Percentiles rank a stretch among this genome's conserved stretches.
Conservation (phyloP, 1,140 invertebrate genomes). For the Brevipalpus yothersi region DNA sequence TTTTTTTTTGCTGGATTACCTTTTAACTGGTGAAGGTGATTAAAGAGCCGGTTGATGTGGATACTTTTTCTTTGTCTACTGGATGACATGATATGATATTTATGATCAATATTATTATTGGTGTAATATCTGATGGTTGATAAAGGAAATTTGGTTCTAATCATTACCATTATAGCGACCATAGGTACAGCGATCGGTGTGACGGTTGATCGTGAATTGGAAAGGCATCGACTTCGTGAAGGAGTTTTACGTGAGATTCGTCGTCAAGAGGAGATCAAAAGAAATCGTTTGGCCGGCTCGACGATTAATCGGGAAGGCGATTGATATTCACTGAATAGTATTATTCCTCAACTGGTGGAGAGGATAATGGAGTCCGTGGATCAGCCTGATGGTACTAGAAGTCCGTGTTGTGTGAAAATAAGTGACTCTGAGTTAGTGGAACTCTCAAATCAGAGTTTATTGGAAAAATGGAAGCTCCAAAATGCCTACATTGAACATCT, state of each 20-base stretch:
- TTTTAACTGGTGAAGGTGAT: too few species aligned
- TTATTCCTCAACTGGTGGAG: not conserved
- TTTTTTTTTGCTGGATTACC: too few species aligned
- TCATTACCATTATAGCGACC: not conserved
- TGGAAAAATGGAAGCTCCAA: conserved; percentile 26
- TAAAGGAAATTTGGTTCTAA: not conserved
- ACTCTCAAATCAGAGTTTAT: conserved; percentile 26
- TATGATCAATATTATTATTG: not conserved
- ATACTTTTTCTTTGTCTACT: too few species aligned
- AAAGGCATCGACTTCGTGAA: not conserved
- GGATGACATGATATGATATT: too few species aligned
- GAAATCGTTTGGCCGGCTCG: not conserved
- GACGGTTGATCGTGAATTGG: not conserved
- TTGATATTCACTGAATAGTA: not conserved
- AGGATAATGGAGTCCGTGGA: not conserved
- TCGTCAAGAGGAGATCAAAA: not conserved
- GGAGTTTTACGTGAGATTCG: not conserved
- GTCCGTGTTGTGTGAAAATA: conserved; percentile 17
- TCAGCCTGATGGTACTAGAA: not conserved
- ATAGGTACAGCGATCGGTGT: not conserved
- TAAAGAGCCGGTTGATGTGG: too few species aligned
- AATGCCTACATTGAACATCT: conserved; percentile 26
- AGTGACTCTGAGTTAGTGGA: conserved; percentile 23
- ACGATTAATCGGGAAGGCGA: not conserved
- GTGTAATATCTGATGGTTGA: not conserved